phyloP scores from a whole-genome alignment of 2,797 vertebrate species.

The Triplophysa yarkandensis region DNA sequence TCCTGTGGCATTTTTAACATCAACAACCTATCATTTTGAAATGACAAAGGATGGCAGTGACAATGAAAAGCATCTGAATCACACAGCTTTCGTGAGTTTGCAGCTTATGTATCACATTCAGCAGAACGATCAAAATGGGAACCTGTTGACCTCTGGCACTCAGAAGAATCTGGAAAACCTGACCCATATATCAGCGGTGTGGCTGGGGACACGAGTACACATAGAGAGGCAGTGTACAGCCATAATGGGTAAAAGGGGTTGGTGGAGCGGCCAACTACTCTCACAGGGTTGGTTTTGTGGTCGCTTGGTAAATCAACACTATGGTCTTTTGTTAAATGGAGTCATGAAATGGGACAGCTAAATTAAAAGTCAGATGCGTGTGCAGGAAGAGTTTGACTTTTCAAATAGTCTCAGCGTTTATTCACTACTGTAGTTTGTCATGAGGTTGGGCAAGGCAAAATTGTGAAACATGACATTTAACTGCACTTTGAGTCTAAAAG shows the following conservation, averaged over 20 bases:
- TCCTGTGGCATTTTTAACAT: slow-evolving; percentile 33
- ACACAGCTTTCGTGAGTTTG: slow-evolving; percentile 27
- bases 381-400: slow-evolving; percentile 4
- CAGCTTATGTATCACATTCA: slow-evolving; percentile 36
- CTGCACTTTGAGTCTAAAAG: slow-evolving; percentile 10
- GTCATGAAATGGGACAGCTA: slow-evolving; percentile 16
- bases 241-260: background rate
- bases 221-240: slow-evolving; percentile 50
- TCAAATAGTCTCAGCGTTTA: slow-evolving; percentile 10
- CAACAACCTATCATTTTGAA: slow-evolving; percentile 18
- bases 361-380: slow-evolving; percentile 21
- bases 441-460: background rate
- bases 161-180: slow-evolving; percentile 45
- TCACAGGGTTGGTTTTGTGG: slow-evolving; percentile 52
- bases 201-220: slow-evolving; percentile 22
- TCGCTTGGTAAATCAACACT: slow-evolving; percentile 49
- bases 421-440: slow-evolving; percentile 30
- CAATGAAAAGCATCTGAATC: slow-evolving; percentile 32
- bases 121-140: slow-evolving; percentile 2
- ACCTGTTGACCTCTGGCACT: slow-evolving; percentile 30
- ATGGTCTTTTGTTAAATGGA: slow-evolving; percentile 40
- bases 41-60: slow-evolving; percentile 5
- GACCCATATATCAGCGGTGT: slow-evolving; percentile 27
- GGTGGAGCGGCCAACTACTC: slow-evolving; percentile 2
- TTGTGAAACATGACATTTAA: slow-evolving; percentile 44